A percentile compares a stretch with the other conserved stretches of the same genome.
Conservation (phyloP, 2,888 invertebrate species). For the Erpobdella octoculata region DNA sequence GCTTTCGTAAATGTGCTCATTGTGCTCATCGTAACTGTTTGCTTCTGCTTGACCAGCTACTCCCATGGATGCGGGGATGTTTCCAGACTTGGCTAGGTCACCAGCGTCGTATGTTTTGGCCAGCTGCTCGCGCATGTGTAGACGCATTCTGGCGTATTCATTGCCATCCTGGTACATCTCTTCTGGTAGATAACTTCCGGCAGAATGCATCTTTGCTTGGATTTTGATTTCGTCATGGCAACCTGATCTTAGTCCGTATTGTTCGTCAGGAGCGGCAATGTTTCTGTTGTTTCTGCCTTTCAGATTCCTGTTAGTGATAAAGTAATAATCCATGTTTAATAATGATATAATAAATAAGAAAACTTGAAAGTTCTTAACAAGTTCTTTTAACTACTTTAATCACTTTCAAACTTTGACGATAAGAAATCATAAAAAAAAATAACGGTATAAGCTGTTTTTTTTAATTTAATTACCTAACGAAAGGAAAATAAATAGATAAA, state of each 20-base stretch:
- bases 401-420: too few species aligned
- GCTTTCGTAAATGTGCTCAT: conserved; percentile 31
- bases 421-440: too few species aligned
- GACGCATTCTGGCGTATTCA: conserved; percentile 27
- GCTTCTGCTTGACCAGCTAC: background rate
- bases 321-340: too few species aligned
- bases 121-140: background rate
- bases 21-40: conserved; percentile 14
- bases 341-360: background rate
- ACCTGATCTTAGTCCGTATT: background rate
- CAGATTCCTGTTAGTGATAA: conserved; percentile 2
- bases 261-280: background rate
- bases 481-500: too few species aligned
- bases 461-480: too few species aligned
- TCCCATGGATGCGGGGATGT: too few species aligned
- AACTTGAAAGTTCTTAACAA: background rate
- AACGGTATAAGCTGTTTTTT: too few species aligned
- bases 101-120: background rate
- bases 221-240: conserved; percentile 6
- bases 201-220: background rate
- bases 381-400: too few species aligned
- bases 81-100: background rate
- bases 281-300: background rate
- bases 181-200: conserved; percentile 9
- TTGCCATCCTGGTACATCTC: conserved; percentile 12